These are phyloP conservation scores for Bathynomus jamesi DNA, from an alignment of 1,140 invertebrate genomes.

Conservation along the genomic window DNA sequence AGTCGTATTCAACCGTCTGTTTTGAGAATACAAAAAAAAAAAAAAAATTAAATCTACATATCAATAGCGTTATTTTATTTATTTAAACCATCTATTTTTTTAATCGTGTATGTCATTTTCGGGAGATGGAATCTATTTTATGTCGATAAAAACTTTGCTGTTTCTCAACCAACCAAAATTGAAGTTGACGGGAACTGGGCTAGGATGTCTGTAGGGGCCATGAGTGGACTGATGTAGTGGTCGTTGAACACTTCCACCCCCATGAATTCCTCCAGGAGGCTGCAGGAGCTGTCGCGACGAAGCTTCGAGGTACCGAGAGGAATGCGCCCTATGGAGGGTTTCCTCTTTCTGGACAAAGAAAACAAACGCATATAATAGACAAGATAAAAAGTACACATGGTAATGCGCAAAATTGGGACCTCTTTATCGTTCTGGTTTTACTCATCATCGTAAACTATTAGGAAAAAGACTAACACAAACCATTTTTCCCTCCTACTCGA, in stretches of 20 bases:
- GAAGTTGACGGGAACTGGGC: background rate
- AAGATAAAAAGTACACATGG: too few relatives aligned
- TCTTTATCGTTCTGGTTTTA: too few relatives aligned
- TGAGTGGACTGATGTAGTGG: background rate
- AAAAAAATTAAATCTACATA: slow-evolving; percentile 12
- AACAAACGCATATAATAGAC: background rate
- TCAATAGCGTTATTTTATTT: background rate
- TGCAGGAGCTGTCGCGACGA: background rate
- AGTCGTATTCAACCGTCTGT: slow-evolving; percentile 84
- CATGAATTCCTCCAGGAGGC: background rate
- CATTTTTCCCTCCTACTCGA: too few relatives aligned
- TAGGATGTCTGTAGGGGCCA: background rate
- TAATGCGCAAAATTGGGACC: too few relatives aligned
- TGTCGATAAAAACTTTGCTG: background rate
- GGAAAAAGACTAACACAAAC: too few relatives aligned
- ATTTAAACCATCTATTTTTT: too few relatives aligned
- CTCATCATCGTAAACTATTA: too few relatives aligned
- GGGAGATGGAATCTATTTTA: background rate
- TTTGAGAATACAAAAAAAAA: too few relatives aligned
- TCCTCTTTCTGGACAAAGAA: background rate
- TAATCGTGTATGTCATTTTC: too few relatives aligned
- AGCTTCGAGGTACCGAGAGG: too few relatives aligned
- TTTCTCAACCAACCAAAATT: background rate
- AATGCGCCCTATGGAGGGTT: background rate
- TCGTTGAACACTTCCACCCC: background rate